Percentiles rank a stretch among this genome's conserved stretches.
Evolutionary conservation across 2,888 invertebrate species (phyloP).

Genomic region (Diplazon laetatorius): DNA sequence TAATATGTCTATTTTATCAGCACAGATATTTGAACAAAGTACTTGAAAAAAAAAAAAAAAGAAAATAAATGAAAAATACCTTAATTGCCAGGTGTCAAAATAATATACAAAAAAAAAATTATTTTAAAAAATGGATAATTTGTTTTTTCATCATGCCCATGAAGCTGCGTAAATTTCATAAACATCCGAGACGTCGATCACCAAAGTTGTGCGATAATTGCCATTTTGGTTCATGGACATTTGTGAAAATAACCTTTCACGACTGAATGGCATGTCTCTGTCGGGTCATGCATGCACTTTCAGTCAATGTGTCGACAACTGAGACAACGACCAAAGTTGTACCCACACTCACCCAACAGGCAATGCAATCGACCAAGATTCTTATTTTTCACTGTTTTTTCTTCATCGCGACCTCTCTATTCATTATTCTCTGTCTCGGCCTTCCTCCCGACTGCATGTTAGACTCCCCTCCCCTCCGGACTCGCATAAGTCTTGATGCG

Average conservation of each 20-base stretch:
- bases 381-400: background rate
- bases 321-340: background rate
- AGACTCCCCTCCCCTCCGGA: background rate
- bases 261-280: background rate
- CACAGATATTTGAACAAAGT: no score
- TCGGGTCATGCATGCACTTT: background rate
- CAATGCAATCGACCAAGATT: background rate
- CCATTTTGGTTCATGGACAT: no score
- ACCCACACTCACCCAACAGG: background rate
- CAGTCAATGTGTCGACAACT: background rate
- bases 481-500: background rate
- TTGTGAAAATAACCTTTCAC: background rate
- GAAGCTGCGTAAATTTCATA: no score
- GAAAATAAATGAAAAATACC: no score
- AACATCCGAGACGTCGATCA: no score
- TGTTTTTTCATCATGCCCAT: no score
- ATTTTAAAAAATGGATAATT: no score
- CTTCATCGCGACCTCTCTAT: background rate
- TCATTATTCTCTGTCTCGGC: background rate
- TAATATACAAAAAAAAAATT: no score
- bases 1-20: no score
- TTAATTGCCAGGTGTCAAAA: no score
- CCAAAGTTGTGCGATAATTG: no score
- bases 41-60: no score
- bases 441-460: background rate